phyloP scores from a whole-genome alignment of 2,113 vertebrate species.

The Neotoma lepida region DNA sequence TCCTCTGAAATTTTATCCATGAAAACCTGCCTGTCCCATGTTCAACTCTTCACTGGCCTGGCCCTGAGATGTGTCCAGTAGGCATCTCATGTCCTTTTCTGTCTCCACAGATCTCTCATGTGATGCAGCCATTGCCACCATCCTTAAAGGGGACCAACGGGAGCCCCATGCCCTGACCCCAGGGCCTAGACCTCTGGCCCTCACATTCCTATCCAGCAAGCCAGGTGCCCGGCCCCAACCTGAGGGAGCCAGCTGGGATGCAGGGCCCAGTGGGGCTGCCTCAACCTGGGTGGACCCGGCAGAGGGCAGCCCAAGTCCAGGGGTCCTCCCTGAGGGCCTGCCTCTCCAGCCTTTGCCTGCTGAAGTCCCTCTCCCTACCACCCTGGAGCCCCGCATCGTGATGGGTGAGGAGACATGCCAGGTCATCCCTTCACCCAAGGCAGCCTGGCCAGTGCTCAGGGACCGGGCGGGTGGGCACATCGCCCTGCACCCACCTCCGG shows the following conservation, averaged over 20 bases:
- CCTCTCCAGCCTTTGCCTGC: conserved; percentile 70
- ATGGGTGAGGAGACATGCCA: conserved; percentile 92
- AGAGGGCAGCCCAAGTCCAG: conserved; percentile 79
- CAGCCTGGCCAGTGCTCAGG: conserved; percentile 50
- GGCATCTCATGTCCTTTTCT: background rate
- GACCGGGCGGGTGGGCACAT: background rate
- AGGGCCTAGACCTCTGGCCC: conserved; percentile 84
- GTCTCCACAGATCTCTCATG: conserved; percentile 81
- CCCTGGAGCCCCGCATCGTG: conserved; percentile 91
- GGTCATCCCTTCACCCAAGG: background rate
- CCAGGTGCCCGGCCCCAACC: conserved; percentile 90
- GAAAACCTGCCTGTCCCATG: too few relatives aligned
- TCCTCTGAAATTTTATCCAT: background rate
- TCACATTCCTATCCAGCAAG: conserved; percentile 77
- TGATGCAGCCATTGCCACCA: conserved; percentile 83
- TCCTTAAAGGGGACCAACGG: conserved; percentile 86
- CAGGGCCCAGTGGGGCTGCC: conserved; percentile 68
- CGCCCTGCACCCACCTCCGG: background rate
- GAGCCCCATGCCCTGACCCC: conserved; percentile 83
- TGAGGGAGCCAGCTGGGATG: conserved; percentile 91
- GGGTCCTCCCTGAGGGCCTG: background rate
- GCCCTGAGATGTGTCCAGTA: too few relatives aligned
- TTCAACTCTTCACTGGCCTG: background rate
- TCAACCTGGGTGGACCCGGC: conserved; percentile 65
- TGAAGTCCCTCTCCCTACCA: conserved; percentile 56